A percentile compares a stretch with the other conserved stretches of the same genome.
Conservation (phyloP, 2,797 vertebrate genomes). For the Acrossocheilus fasciatus region DNA sequence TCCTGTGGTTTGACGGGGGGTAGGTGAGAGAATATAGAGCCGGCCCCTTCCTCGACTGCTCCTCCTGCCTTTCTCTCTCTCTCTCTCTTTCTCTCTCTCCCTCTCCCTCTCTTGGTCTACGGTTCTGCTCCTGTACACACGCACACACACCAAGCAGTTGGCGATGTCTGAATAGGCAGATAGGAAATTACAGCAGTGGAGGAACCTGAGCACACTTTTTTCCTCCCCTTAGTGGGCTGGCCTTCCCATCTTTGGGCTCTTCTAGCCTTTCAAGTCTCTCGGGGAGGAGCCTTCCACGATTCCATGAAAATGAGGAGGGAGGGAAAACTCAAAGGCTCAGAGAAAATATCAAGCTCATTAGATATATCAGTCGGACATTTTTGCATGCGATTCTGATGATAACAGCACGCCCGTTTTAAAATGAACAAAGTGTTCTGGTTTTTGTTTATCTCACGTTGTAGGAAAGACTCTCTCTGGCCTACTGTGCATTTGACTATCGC, state of each 20-base stretch:
- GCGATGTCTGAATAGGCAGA: slow-evolving; percentile 85
- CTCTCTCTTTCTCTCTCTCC: slow-evolving; percentile 59
- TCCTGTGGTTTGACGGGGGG: slow-evolving; percentile 81
- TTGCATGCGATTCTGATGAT: slow-evolving; percentile 23
- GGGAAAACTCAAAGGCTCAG: slow-evolving; percentile 66
- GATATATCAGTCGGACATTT: slow-evolving; percentile 58
- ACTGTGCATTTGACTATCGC: not conserved
- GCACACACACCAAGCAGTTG: slow-evolving; percentile 81
- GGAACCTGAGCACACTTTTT: slow-evolving; percentile 81
- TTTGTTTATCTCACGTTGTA: slow-evolving; percentile 24
- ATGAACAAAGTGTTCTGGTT: slow-evolving; percentile 35
- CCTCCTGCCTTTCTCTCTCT: slow-evolving; percentile 66
- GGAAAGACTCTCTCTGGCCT: slow-evolving; percentile 22
- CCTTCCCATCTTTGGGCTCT: slow-evolving; percentile 84
- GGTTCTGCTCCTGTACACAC: slow-evolving; percentile 72
- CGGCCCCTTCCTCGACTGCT: slow-evolving; percentile 78
- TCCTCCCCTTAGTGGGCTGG: slow-evolving; percentile 84
- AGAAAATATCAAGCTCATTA: slow-evolving; percentile 67
- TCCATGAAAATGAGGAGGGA: slow-evolving; percentile 82
- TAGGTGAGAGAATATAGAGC: slow-evolving; percentile 84
- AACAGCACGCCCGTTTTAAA: slow-evolving; percentile 28
- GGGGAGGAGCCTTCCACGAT: slow-evolving; percentile 78
- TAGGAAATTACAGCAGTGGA: slow-evolving; percentile 86
- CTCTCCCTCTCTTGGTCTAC: slow-evolving; percentile 57
- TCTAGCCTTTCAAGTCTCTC: slow-evolving; percentile 84